A percentile compares a stretch with the other conserved stretches of the same genome.
phyloP scores from a whole-genome alignment of 2,113 vertebrate species.

The Azemiops feae region DNA sequence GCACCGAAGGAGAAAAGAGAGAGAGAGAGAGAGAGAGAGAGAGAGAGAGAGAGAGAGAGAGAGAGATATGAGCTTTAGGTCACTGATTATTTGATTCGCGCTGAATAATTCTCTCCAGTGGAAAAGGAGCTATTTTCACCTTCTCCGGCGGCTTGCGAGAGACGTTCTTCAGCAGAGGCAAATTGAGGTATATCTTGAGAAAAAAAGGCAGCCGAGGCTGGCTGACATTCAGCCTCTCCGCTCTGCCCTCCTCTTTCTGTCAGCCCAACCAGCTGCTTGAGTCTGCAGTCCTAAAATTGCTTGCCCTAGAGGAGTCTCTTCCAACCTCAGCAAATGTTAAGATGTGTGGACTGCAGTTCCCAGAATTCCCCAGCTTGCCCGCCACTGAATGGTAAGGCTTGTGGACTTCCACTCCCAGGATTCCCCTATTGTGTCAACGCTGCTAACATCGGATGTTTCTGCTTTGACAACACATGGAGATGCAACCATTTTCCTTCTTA shows the following conservation, averaged over 20 bases:
- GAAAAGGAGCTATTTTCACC: conserved; percentile 23
- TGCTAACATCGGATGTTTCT: no score
- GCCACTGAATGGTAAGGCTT: not conserved
- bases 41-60: not conserved
- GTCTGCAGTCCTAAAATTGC: not conserved
- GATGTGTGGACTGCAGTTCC: not conserved
- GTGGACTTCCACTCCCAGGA: no score
- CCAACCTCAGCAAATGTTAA: not conserved
- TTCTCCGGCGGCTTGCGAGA: not conserved
- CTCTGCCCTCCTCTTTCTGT: not conserved
- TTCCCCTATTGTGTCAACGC: no score
- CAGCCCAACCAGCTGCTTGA: not conserved
- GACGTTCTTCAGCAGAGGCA: not conserved
- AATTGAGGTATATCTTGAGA: no score
- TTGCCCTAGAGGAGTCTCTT: not conserved
- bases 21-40: not conserved
- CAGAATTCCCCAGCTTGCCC: not conserved
- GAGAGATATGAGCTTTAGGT: not conserved
- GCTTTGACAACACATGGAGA: no score
- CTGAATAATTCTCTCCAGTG: conserved; percentile 35
- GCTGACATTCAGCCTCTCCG: not conserved
- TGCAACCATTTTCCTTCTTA: no score
- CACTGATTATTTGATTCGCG: not conserved
- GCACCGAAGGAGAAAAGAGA: not conserved
- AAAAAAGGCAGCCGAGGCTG: not conserved